phyloP scores from a whole-genome alignment of 2,797 vertebrate species.

The Sebastiscus tertius region DNA sequence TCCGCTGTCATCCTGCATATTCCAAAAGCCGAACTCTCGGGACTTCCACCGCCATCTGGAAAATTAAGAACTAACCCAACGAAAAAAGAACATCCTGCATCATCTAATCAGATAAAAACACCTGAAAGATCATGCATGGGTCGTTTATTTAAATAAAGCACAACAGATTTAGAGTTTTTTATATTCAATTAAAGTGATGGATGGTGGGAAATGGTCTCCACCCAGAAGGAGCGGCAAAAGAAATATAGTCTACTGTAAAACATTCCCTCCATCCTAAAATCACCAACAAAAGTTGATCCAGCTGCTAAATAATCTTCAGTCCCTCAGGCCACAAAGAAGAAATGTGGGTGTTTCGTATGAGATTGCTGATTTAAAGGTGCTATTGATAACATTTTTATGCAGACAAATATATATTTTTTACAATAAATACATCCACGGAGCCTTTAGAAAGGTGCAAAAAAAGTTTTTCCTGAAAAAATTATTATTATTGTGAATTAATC shows the following conservation, averaged over 20 bases:
- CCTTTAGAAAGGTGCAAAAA: no score
- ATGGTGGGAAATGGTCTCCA: background rate
- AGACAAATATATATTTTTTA: no score
- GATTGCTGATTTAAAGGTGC: constrained; percentile 5
- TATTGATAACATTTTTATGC: no score
- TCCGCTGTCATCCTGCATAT: constrained; percentile 48
- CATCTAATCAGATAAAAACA: constrained; percentile 39
- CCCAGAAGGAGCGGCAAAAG: background rate
- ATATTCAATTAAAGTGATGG: background rate
- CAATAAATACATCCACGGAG: no score
- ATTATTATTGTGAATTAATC: no score
- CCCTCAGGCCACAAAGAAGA: constrained; percentile 3
- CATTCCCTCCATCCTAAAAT: background rate
- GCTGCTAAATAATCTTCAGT: constrained; percentile 2
- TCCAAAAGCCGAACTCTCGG: constrained; percentile 21
- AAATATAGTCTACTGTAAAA: constrained; percentile 3
- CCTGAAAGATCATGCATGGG: constrained; percentile 2
- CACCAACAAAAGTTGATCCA: background rate
- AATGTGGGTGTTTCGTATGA: constrained; percentile 1
- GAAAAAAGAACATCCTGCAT: constrained; percentile 11
- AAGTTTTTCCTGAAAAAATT: no score
- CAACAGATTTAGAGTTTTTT: background rate
- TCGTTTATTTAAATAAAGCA: background rate
- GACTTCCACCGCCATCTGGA: constrained; percentile 68
- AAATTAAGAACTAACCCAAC: constrained; percentile 39